These are phyloP conservation scores for Notarius lentiginosus DNA, from an alignment of 2,113 vertebrate genomes.

Conservation along the genomic window DNA sequence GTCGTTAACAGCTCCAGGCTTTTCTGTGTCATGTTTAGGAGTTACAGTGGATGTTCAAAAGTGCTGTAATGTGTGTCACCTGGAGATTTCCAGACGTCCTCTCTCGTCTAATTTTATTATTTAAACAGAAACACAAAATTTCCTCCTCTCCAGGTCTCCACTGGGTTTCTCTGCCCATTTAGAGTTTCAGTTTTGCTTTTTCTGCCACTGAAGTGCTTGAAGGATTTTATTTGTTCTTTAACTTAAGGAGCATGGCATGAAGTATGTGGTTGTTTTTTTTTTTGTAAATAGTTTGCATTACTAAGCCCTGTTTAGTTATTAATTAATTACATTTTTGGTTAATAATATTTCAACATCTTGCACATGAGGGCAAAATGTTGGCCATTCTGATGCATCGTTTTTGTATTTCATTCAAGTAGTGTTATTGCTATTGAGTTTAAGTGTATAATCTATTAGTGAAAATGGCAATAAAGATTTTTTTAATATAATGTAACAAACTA, in stretches of 20 bases:
- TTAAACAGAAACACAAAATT: constrained; percentile 72
- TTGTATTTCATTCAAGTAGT: constrained; percentile 67
- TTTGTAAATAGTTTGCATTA: constrained; percentile 97
- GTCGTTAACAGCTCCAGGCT: constrained; percentile 68
- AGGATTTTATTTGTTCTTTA: constrained; percentile 81
- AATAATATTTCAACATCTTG: constrained; percentile 49
- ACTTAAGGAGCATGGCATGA: constrained; percentile 87
- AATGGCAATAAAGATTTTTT: constrained; percentile 70
- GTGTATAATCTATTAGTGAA: constrained; percentile 71
- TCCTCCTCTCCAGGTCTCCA: constrained; percentile 50
- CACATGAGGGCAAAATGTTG: constrained; percentile 53
- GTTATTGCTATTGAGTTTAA: constrained; percentile 61
- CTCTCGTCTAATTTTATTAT: constrained; percentile 63
- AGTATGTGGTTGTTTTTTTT: constrained; percentile 85
- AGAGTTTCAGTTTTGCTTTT: constrained; percentile 60
- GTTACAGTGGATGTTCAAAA: constrained; percentile 80
- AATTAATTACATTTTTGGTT: constrained; percentile 55
- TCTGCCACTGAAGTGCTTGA: constrained; percentile 69
- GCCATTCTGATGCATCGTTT: constrained; percentile 53
- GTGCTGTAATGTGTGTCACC: constrained; percentile 70
- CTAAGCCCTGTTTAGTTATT: constrained; percentile 56
- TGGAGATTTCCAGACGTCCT: constrained; percentile 53
- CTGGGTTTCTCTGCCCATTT: constrained; percentile 6
- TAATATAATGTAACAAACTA: constrained; percentile 68
- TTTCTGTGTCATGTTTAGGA: constrained; percentile 71